Conservation (phyloP, 2,113 vertebrate species). For the Salminus brasiliensis region DNA sequence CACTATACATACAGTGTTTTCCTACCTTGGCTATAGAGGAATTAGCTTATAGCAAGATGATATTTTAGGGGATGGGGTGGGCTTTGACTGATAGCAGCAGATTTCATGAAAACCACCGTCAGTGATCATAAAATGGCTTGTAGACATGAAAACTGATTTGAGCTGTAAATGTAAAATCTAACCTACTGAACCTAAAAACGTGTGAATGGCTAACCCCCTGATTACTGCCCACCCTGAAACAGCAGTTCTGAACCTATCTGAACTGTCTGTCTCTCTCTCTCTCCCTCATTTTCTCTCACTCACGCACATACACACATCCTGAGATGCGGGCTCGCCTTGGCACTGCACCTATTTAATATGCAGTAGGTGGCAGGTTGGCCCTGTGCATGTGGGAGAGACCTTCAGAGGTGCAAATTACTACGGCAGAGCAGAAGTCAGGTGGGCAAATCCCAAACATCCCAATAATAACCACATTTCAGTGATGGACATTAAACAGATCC, state of each 20-base stretch:
- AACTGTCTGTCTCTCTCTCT: background rate
- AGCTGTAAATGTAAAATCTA: too few species aligned
- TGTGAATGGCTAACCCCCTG: background rate
- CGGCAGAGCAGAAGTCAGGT: background rate
- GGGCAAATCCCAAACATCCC: background rate
- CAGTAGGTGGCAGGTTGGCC: constrained; percentile 8
- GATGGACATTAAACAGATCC: background rate
- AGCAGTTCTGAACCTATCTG: background rate
- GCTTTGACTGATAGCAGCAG: too few species aligned
- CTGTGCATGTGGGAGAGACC: background rate
- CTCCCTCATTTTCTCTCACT: too few species aligned
- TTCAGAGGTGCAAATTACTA: constrained; percentile 33
- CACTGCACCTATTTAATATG: constrained; percentile 25
- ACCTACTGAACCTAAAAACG: background rate
- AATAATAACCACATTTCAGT: constrained; percentile 6
- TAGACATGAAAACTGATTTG: too few species aligned
- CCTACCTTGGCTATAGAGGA: too few species aligned
- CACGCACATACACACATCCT: too few species aligned
- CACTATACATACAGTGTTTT: too few species aligned
- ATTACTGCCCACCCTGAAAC: background rate
- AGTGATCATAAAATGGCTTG: too few species aligned
- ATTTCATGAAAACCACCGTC: too few species aligned
- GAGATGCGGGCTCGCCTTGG: background rate
- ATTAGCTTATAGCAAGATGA: too few species aligned
- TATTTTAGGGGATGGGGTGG: too few species aligned